phyloP scores from a whole-genome alignment of 2,888 invertebrate species.

The Himalopsyche kuldschensis region DNA sequence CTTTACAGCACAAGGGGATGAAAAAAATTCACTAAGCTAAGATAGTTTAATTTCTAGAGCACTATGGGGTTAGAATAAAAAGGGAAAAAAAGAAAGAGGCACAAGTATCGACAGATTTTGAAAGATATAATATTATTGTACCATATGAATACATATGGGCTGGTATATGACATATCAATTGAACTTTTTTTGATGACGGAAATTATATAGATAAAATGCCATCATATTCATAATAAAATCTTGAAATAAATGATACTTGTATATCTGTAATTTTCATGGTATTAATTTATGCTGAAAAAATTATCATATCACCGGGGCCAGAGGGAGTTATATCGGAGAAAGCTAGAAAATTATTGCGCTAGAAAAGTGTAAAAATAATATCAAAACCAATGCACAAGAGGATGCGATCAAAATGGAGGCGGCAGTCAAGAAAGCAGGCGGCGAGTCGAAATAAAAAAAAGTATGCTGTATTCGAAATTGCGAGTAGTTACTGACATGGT shows the following conservation, averaged over 20 bases:
- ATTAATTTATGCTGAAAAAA: background rate
- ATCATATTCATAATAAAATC: too few relatives aligned
- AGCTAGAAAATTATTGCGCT: background rate
- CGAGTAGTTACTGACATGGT: conserved; percentile 54
- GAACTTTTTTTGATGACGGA: too few relatives aligned
- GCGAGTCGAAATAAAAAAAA: background rate
- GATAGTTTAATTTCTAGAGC: too few relatives aligned
- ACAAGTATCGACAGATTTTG: too few relatives aligned
- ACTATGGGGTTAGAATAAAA: too few relatives aligned
- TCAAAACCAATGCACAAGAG: background rate
- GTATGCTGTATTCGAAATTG: background rate
- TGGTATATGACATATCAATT: too few relatives aligned
- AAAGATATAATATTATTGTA: too few relatives aligned
- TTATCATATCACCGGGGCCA: background rate
- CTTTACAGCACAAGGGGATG: background rate
- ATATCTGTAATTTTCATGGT: too few relatives aligned
- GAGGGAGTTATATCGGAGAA: background rate
- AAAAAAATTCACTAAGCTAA: background rate
- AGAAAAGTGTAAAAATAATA: background rate
- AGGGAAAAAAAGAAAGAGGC: too few relatives aligned
- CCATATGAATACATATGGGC: too few relatives aligned
- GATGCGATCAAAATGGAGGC: background rate
- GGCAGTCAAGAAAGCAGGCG: background rate
- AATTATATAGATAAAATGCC: too few relatives aligned
- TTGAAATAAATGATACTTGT: too few relatives aligned